phyloP scores from a whole-genome alignment of 2,113 vertebrate genomes.

The cat (Felis catus) region F.catus_Fca126_mat1.0 CM031421.1:41162501-41163000 shows the following conservation, averaged over 20 bases:
- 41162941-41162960: constrained; percentile 93
- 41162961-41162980: constrained; percentile 95
- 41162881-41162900: constrained; percentile 94
- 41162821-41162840: constrained; percentile 94
- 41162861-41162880: constrained; percentile 97
- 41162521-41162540: constrained; percentile 95
- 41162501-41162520: constrained; percentile 97
- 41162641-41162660: constrained; percentile 88
- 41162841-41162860: constrained; percentile 96
- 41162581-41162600: constrained; percentile 96
- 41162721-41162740: constrained; percentile 94
- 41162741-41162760: constrained; percentile 98
- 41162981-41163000: constrained; percentile 93
- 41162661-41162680: constrained; percentile 88
- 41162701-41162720: constrained; percentile 95
- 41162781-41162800: constrained; percentile 96
- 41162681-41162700: constrained; percentile 96
- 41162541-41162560: constrained; percentile 91
- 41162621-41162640: constrained; percentile 96
- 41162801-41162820: constrained; percentile 93
- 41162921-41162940: constrained; percentile 99
- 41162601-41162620: constrained; percentile 97
- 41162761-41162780: constrained; percentile 96
- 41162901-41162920: constrained; percentile 96
- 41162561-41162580: constrained; percentile 94